Conservation (phyloP, 2,797 vertebrate species). For the Diplodus puntazzo region DNA sequence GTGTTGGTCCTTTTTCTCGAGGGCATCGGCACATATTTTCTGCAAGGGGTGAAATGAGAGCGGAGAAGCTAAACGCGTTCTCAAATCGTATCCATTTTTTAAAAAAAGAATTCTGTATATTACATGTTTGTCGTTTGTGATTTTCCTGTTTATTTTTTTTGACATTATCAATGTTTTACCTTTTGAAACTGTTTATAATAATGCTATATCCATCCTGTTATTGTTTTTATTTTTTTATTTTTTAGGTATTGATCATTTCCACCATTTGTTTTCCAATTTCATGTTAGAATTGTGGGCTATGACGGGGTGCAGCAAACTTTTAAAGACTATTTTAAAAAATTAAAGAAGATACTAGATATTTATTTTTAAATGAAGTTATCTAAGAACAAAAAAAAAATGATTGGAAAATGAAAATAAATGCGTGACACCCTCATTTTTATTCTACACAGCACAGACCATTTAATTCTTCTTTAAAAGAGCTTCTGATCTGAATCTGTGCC, state of each 20-base stretch:
- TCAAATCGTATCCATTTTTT: slow-evolving; percentile 77
- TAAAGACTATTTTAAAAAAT: slow-evolving; percentile 80
- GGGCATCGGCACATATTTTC: slow-evolving; percentile 83
- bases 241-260: slow-evolving; percentile 67
- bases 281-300: slow-evolving; percentile 76
- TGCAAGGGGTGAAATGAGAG: slow-evolving; percentile 69
- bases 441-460: slow-evolving; percentile 55
- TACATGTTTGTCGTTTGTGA: slow-evolving; percentile 75
- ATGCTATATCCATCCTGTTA: slow-evolving; percentile 79
- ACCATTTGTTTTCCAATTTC: slow-evolving; percentile 57
- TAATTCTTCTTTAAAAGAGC: slow-evolving; percentile 26
- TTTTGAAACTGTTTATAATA: slow-evolving; percentile 74
- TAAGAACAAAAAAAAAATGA: slow-evolving; percentile 63
- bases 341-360: slow-evolving; percentile 84
- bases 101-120: slow-evolving; percentile 77
- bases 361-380: slow-evolving; percentile 87
- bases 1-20: slow-evolving; percentile 69
- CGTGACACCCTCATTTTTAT: slow-evolving; percentile 59
- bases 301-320: slow-evolving; percentile 73
- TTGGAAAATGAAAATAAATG: slow-evolving; percentile 58
- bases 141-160: slow-evolving; percentile 43
- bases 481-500: slow-evolving; percentile 56
- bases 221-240: slow-evolving; percentile 40
- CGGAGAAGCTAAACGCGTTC: slow-evolving; percentile 72
- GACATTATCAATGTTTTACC: slow-evolving; percentile 70